Evolutionary conservation across 2,113 vertebrate species (phyloP).

Genomic region (Uropsilus gracilis): DNA sequence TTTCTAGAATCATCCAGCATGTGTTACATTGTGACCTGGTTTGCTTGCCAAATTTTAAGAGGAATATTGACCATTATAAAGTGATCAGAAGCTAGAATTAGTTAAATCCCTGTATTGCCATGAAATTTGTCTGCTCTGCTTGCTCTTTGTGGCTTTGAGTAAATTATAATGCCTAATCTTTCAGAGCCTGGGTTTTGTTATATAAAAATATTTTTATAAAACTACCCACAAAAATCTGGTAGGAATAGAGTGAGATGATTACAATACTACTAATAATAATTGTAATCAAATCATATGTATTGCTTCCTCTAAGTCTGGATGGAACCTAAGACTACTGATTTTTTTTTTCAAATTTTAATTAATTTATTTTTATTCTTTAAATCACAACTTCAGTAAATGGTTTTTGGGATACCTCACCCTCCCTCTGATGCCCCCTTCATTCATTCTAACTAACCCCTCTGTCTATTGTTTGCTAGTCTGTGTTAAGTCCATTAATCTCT

Average conservation of each 20-base stretch:
- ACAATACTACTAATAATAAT: not conserved
- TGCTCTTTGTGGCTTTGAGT: not conserved
- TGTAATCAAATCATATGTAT: not conserved
- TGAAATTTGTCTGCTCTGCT: not conserved
- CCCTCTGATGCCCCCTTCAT: no score
- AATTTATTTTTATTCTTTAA: no score
- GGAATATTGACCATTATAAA: not conserved
- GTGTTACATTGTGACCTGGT: not conserved
- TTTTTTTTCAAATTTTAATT: no score
- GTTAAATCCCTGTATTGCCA: not conserved
- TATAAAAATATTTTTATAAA: not conserved
- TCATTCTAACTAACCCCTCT: no score
- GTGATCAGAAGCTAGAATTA: conserved; percentile 20
- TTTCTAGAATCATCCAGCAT: not conserved
- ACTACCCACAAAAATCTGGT: not conserved
- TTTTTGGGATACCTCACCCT: no score
- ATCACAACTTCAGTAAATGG: no score
- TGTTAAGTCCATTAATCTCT: no score
- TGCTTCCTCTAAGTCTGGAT: not conserved
- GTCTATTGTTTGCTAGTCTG: no score
- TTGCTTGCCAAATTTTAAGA: not conserved
- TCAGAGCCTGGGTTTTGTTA: not conserved
- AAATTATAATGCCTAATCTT: conserved; percentile 6
- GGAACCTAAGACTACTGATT: not conserved
- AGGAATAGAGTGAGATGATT: not conserved